These are phyloP conservation scores for Oedothorax gibbosus DNA, from an alignment of 1,140 invertebrate species.

Conservation along the genomic window DNA sequence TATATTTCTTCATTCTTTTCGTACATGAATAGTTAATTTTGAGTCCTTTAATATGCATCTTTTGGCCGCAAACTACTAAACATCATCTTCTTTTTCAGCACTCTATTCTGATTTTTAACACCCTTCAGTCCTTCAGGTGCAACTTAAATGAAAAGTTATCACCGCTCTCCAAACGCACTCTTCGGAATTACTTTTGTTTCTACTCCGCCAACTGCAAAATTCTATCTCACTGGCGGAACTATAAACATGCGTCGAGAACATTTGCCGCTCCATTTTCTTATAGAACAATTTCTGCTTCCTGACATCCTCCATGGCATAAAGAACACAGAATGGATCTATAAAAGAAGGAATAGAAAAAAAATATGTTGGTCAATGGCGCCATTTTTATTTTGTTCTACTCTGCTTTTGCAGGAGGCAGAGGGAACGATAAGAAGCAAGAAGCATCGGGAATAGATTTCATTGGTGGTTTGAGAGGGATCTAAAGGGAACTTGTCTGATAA, in stretches of 20 bases:
- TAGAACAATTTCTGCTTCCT: constrained; percentile 34
- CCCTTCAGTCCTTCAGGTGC: background rate
- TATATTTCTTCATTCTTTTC: too few relatives aligned
- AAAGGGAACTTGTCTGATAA: too few relatives aligned
- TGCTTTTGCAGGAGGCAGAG: background rate
- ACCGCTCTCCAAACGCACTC: background rate
- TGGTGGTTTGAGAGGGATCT: too few relatives aligned
- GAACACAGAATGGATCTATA: constrained; percentile 37
- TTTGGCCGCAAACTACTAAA: too few relatives aligned
- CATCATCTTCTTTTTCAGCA: too few relatives aligned
- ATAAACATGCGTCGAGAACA: constrained; percentile 36
- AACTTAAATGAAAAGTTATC: constrained; percentile 41
- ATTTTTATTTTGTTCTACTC: constrained; percentile 7
- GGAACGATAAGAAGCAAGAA: too few relatives aligned
- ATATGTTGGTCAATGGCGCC: constrained; percentile 2
- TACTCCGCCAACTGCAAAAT: background rate
- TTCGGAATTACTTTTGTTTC: constrained; percentile 32
- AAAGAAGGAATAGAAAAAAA: constrained; percentile 20
- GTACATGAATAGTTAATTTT: too few relatives aligned
- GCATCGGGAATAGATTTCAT: too few relatives aligned
- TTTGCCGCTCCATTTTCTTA: constrained; percentile 32
- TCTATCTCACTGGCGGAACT: constrained; percentile 26
- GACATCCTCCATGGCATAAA: constrained; percentile 32
- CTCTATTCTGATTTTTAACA: too few relatives aligned
- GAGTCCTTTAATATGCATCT: too few relatives aligned